These are phyloP conservation scores for Megaceryle alcyon DNA, from an alignment of 2,797 vertebrate genomes.

Conservation along the genomic window DNA sequence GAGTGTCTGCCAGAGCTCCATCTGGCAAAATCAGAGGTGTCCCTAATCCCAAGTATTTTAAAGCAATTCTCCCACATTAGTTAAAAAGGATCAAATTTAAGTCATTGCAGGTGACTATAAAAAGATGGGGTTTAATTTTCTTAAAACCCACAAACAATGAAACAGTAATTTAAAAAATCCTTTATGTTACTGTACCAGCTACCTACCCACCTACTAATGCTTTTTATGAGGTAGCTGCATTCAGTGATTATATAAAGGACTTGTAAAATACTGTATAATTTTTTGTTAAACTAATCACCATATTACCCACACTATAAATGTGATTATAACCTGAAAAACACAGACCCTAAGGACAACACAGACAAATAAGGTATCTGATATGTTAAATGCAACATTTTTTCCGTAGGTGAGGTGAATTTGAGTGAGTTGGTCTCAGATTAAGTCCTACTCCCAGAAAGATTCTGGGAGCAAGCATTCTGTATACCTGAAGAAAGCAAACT, in stretches of 20 bases:
- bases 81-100: background rate
- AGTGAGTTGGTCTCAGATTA: background rate
- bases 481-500: background rate
- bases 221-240: background rate
- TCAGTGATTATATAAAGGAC: background rate
- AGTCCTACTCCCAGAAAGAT: background rate
- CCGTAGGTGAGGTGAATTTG: background rate
- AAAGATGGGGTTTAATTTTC: conserved; percentile 22
- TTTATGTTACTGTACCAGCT: background rate
- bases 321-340: background rate
- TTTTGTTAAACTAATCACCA: background rate
- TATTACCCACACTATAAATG: background rate
- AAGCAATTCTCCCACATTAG: background rate
- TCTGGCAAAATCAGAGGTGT: conserved; percentile 4
- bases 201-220: background rate
- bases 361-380: background rate
- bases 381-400: rapidly evolving
- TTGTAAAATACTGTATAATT: background rate
- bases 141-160: background rate
- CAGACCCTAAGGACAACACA: background rate
- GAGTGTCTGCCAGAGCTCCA: conserved; percentile 1
- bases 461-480: background rate
- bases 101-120: background rate
- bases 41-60: conserved; percentile 11
- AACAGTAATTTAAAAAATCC: background rate